These are phyloP conservation scores for Nothura maculosa DNA, from an alignment of 2,797 vertebrate genomes.

Conservation along the genomic window DNA sequence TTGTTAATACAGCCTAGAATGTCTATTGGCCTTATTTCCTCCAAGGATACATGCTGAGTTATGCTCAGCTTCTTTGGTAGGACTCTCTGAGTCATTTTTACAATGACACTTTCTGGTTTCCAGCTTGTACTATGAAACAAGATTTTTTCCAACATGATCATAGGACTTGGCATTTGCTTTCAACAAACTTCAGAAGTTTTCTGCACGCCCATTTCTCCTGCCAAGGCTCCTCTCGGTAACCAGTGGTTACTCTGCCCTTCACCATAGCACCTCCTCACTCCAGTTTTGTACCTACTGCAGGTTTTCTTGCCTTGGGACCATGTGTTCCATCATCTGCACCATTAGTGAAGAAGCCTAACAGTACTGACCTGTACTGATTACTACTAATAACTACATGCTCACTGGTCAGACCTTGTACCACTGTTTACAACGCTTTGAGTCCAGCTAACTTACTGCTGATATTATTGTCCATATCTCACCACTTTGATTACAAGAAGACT, in stretches of 20 bases:
- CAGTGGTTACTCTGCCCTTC: background rate
- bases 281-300: background rate
- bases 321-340: background rate
- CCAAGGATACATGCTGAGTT: background rate
- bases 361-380: background rate
- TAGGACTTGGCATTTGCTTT: background rate
- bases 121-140: background rate
- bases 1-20: background rate
- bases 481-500: background rate
- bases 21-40: background rate
- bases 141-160: background rate
- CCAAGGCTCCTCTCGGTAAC: background rate
- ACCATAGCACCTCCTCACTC: background rate
- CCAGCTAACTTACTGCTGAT: background rate
- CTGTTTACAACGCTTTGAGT: background rate
- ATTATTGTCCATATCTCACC: background rate
- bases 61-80: background rate
- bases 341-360: background rate
- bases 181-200: background rate
- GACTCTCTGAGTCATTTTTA: background rate
- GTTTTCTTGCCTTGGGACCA: accelerated
- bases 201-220: background rate
- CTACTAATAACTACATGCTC: background rate
- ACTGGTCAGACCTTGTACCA: background rate
- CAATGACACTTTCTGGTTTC: background rate